Conservation (phyloP, 2,797 vertebrate species). For the Hyperoplus lanceolatus region DNA sequence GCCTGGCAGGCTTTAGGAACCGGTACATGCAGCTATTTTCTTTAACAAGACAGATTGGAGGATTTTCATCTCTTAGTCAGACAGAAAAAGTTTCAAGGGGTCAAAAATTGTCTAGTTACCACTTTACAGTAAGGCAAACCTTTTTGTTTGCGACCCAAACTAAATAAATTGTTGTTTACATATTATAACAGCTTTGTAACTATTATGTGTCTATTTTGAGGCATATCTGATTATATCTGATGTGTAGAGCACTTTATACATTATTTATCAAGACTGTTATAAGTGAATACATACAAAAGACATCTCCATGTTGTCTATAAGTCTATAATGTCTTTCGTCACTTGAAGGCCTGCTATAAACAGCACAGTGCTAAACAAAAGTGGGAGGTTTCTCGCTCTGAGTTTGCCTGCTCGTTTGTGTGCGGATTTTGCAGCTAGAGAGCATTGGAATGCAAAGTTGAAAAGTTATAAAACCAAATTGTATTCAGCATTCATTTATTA, state of each 20-base stretch:
- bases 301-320: background rate
- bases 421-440: conserved; percentile 40
- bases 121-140: conserved; percentile 11
- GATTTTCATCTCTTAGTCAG: conserved; percentile 34
- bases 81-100: conserved; percentile 26
- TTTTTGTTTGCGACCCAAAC: background rate
- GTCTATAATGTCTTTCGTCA: conserved; percentile 1
- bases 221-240: background rate
- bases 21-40: background rate
- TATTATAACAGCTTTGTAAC: background rate
- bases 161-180: background rate
- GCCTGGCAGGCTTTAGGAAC: conserved; percentile 25
- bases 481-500: conserved; percentile 47
- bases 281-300: background rate
- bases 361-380: conserved; percentile 41
- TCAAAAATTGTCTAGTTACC: background rate
- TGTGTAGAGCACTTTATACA: background rate
- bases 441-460: conserved; percentile 42
- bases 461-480: conserved; percentile 56
- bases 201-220: background rate
- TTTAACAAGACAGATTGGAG: conserved; percentile 34
- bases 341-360: conserved; percentile 26
- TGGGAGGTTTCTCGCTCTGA: conserved; percentile 49
- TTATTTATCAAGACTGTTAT: background rate
- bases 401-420: conserved; percentile 47